Conservation (phyloP, 1,140 invertebrate genomes). For the Drosophila ananassae region DNA sequence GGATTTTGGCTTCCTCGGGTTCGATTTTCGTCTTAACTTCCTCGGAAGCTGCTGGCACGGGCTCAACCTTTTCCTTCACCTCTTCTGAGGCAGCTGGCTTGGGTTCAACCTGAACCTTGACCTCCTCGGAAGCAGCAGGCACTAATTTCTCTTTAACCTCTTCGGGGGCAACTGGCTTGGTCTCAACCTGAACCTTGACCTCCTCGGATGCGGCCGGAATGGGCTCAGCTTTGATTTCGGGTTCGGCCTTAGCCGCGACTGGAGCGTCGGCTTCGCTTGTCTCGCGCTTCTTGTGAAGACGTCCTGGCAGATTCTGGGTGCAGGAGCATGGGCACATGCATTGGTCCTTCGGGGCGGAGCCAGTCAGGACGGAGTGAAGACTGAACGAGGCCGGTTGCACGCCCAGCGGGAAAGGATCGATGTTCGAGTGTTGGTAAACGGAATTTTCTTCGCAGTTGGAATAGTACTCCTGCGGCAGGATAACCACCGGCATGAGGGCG, state of each 20-base stretch:
- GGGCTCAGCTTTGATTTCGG: slow-evolving; percentile 20
- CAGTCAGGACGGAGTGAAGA: slow-evolving; percentile 72
- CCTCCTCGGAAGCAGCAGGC: slow-evolving; percentile 37
- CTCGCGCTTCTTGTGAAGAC: slow-evolving; percentile 74
- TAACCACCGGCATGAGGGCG: slow-evolving; percentile 87
- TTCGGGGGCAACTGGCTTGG: slow-evolving; percentile 18
- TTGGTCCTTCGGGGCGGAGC: slow-evolving; percentile 72
- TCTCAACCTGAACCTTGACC: slow-evolving; percentile 25
- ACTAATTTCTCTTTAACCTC: slow-evolving; percentile 11
- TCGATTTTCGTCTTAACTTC: slow-evolving; percentile 24
- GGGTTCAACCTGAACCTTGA: slow-evolving; percentile 16
- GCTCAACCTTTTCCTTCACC: slow-evolving; percentile 11
- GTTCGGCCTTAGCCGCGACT: slow-evolving; percentile 27
- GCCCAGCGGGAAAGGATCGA: slow-evolving; percentile 76
- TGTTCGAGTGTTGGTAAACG: slow-evolving; percentile 59
- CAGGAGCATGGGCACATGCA: slow-evolving; percentile 83
- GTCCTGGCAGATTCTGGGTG: slow-evolving; percentile 73
- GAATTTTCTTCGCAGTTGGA: slow-evolving; percentile 67
- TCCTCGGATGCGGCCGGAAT: slow-evolving; percentile 20
- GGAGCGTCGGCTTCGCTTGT: slow-evolving; percentile 48
- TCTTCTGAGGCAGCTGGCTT: slow-evolving; percentile 28
- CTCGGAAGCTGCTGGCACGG: slow-evolving; percentile 19
- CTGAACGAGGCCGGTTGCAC: slow-evolving; percentile 74
- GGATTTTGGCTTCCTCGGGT: slow-evolving; percentile 22
- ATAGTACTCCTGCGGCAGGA: slow-evolving; percentile 85